Evolutionary conservation across 2,888 invertebrate genomes (phyloP).

Genomic region (Periphyllus acericola): DNA sequence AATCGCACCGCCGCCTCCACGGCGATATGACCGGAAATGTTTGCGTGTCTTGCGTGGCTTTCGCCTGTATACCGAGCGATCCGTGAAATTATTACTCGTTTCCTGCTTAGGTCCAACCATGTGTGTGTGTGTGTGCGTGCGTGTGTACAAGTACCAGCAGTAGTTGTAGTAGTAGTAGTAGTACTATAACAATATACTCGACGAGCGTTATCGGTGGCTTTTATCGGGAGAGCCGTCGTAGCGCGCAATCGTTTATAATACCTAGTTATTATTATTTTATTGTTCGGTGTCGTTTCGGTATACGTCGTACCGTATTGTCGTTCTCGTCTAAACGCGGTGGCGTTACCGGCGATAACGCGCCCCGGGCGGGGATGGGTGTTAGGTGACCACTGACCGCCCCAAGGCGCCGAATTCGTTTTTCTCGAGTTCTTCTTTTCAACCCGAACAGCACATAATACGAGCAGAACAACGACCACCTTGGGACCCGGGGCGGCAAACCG

Average conservation of each 20-base stretch:
- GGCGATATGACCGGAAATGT: slow-evolving; percentile 59
- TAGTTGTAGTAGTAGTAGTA: background rate
- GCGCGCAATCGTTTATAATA: background rate
- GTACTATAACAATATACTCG: background rate
- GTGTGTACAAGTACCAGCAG: background rate
- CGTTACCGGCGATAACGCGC: too few species aligned
- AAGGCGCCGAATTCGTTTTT: too few species aligned
- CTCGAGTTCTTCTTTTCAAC: too few species aligned
- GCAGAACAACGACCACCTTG: too few species aligned
- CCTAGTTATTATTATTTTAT: too few species aligned
- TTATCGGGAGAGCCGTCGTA: slow-evolving; percentile 7
- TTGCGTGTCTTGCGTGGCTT: slow-evolving; percentile 57
- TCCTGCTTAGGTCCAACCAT: slow-evolving; percentile 11
- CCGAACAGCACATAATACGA: too few species aligned
- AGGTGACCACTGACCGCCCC: too few species aligned
- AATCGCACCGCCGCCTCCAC: slow-evolving; percentile 28
- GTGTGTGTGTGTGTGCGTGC: background rate
- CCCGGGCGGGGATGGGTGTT: too few species aligned
- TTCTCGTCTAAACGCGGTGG: too few species aligned
- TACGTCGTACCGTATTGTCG: too few species aligned
- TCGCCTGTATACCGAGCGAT: slow-evolving; percentile 19
- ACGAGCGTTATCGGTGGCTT: background rate
- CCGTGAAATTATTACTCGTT: slow-evolving; percentile 61
- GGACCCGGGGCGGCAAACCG: too few species aligned
- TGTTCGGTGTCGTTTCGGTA: too few species aligned